These are phyloP conservation scores for Episyrphus balteatus DNA, from an alignment of 1,140 invertebrate species.

Conservation along the genomic window DNA sequence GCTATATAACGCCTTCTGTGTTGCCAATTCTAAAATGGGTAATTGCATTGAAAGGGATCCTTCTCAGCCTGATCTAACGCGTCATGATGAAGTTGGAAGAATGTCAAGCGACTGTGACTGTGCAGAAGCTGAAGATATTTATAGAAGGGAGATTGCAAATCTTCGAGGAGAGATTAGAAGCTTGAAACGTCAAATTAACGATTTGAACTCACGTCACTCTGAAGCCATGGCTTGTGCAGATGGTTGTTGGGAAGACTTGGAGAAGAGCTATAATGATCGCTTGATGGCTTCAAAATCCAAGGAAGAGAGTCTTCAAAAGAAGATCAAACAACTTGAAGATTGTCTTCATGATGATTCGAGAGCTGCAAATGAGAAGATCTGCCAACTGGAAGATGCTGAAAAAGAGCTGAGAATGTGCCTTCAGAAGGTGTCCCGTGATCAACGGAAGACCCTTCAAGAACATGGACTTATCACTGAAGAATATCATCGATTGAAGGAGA, in stretches of 20 bases:
- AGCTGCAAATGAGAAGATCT: conserved; percentile 30
- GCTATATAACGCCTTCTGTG: conserved; percentile 44
- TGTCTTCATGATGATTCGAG: conserved; percentile 28
- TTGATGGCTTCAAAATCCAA: conserved; percentile 40
- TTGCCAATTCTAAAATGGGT: too few species aligned
- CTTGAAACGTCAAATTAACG: conserved; percentile 40
- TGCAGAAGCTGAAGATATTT: conserved; percentile 1
- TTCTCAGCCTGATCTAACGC: background rate
- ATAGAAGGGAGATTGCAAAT: conserved; percentile 19
- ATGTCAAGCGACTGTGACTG: conserved; percentile 16
- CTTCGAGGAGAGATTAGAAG: conserved; percentile 34
- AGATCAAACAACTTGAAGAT: conserved; percentile 29
- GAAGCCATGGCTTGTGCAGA: conserved; percentile 63
- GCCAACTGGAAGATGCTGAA: conserved; percentile 44
- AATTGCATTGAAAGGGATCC: background rate
- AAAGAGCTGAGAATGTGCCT: conserved; percentile 38
- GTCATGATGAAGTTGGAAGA: background rate
- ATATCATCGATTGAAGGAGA: conserved; percentile 29
- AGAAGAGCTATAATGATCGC: conserved; percentile 49
- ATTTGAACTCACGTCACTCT: conserved; percentile 55
- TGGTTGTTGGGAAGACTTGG: conserved; percentile 59
- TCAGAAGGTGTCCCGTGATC: conserved; percentile 41
- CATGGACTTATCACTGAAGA: conserved; percentile 38
- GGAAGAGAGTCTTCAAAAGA: conserved; percentile 25
- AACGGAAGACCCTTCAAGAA: conserved; percentile 35